These are phyloP conservation scores for Thalassarche chlororhynchos DNA, from an alignment of 2,113 vertebrate species.

Conservation along the genomic window DNA sequence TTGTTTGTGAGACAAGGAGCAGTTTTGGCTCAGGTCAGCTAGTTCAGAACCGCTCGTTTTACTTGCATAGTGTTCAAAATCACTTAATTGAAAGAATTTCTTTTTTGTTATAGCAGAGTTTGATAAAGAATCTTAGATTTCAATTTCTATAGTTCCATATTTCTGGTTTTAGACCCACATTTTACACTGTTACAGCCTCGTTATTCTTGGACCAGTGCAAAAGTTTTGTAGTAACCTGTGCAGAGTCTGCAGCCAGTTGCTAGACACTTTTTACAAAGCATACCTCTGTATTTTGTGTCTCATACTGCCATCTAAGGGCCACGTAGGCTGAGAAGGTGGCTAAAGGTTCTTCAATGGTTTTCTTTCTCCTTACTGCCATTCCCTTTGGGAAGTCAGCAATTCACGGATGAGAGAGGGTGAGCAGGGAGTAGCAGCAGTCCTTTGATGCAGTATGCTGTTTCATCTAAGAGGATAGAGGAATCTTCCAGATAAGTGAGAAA, in stretches of 20 bases:
- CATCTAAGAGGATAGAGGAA: neutral
- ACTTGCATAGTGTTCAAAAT: rapidly evolving
- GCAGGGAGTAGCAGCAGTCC: neutral
- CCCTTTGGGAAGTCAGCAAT: neutral
- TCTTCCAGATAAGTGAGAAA: neutral
- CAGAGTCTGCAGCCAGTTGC: neutral
- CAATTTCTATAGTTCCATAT: rapidly evolving
- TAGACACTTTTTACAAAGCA: neutral
- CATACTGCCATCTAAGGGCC: conserved; percentile 56
- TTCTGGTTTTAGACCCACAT: neutral
- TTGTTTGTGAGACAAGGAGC: neutral
- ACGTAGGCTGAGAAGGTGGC: neutral
- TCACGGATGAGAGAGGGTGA: neutral
- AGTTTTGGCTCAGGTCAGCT: neutral
- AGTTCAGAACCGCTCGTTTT: neutral
- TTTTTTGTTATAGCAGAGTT: neutral
- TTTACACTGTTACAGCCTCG: neutral
- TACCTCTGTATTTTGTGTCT: neutral
- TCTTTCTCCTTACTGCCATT: neutral
- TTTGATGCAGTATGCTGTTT: neutral
- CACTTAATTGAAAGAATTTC: neutral
- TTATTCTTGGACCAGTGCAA: neutral
- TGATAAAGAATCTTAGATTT: neutral
- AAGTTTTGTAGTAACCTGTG: neutral
- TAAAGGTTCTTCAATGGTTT: neutral